Evolutionary conservation across 1,140 invertebrate species (phyloP), one percentile per base, ranked within the genome.

Genomic region (Anastatus disparis): DNA sequence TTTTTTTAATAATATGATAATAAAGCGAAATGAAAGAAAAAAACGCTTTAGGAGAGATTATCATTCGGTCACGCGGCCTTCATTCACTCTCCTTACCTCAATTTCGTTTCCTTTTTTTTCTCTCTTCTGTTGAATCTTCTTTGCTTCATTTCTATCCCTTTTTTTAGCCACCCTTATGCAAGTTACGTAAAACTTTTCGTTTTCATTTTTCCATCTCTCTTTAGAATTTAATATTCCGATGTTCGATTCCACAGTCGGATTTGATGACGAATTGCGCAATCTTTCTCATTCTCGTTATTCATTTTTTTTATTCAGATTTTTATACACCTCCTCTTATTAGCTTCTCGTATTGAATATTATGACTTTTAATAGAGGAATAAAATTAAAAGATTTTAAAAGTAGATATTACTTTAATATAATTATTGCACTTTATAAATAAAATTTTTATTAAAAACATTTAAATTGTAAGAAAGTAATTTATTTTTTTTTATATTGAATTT

Each of bases 1-100:
- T 83, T 84, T 84, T n/a, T 85, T 84, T 84, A 84, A 85, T 85
- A 85, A 85, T 85, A 84, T 84, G 82, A 85, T 85, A 85, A 85
- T 85, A 84, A 81, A 82, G 81, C 77, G 78, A 75, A 84, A 82
- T 83, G 81, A 83, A 83, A 84, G 81, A 82, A 83, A 82, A n/a
- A 15, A 15, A 80, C 76, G 79, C 76, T 78, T 76, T 76, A n/a
- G n/a, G n/a, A 81, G 75, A 79, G 82, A 84, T 84, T 84, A 84
- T 84, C 78, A 78, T 81, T 79, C 75, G 78, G 78, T 81, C 82
- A 80, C 77, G 76, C 74, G 68, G 73, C 55, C 71, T 76, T 75
- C 70, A 55, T 61, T 59, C 70, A 59, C 62, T 72, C 70, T n/a
- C 75, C 76, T 50, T 70, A 75, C 66, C 63, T 73, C 75, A 2